phyloP scores from a whole-genome alignment of 2,797 vertebrate species.

The Erpetoichthys calabaricus region DNA sequence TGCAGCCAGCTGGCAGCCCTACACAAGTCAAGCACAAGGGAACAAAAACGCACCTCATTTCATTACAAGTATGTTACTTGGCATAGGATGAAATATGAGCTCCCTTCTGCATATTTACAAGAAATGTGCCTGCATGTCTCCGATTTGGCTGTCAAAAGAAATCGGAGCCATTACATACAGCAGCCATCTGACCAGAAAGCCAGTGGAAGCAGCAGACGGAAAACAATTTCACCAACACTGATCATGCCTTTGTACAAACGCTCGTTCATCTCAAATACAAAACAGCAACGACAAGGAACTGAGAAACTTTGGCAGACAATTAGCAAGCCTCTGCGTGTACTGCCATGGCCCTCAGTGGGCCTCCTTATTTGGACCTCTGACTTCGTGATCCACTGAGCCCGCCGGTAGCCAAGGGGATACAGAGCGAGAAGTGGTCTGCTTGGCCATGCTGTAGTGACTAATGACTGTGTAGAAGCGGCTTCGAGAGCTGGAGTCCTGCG shows the following conservation, averaged over 20 bases:
- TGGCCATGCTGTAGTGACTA: constrained; percentile 98
- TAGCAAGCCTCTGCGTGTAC: constrained; percentile 14
- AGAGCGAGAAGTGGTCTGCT: constrained; percentile 89
- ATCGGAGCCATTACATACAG: too few relatives aligned
- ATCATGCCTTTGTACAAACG: constrained; percentile 82
- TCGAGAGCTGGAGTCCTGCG: constrained; percentile 85
- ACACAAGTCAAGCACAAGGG: too few relatives aligned
- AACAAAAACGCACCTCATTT: too few relatives aligned
- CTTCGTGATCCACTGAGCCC: constrained; percentile 60
- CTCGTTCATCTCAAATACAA: constrained; percentile 53
- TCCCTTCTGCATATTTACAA: too few relatives aligned
- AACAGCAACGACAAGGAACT: constrained; percentile 61
- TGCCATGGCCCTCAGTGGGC: constrained; percentile 58
- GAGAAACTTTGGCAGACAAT: constrained; percentile 33
- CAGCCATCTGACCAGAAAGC: too few relatives aligned
- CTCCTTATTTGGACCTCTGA: constrained; percentile 72
- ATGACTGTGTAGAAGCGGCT: constrained; percentile 96
- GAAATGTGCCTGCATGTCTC: too few relatives aligned
- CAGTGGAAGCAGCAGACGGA: too few relatives aligned
- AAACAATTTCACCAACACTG: constrained; percentile 59
- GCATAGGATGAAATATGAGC: too few relatives aligned
- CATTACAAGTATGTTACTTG: too few relatives aligned
- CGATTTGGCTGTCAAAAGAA: too few relatives aligned
- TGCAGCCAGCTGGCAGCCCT: too few relatives aligned
- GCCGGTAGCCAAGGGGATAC: constrained; percentile 88